These are phyloP conservation scores for Siniperca knerii DNA, from an alignment of 2,113 vertebrate genomes.

Conservation along the genomic window DNA sequence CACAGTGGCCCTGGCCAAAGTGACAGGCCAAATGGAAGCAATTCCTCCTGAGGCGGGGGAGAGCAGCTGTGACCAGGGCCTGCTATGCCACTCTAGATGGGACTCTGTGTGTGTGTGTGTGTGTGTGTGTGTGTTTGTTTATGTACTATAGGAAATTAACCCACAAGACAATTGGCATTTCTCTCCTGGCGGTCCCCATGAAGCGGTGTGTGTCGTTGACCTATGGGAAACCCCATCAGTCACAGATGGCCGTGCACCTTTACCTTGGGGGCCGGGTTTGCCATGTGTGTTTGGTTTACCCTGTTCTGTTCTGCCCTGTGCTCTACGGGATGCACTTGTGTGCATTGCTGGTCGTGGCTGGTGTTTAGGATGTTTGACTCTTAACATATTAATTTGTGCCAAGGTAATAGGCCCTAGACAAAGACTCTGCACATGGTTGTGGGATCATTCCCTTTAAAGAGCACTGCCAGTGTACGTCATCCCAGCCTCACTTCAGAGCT, in stretches of 20 bases:
- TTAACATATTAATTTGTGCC: slow-evolving; percentile 13
- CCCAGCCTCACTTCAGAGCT: slow-evolving; percentile 43
- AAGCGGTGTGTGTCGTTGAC: slow-evolving; percentile 72
- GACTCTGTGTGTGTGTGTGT: slow-evolving; percentile 42
- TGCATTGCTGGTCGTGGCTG: background rate
- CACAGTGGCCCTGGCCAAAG: slow-evolving; percentile 82
- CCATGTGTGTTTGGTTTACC: slow-evolving; percentile 49
- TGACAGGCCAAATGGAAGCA: slow-evolving; percentile 89
- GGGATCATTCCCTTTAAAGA: slow-evolving; percentile 33
- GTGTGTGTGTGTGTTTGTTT: slow-evolving; percentile 19
- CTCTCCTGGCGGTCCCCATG: slow-evolving; percentile 72
- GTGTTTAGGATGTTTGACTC: background rate
- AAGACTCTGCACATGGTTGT: background rate
- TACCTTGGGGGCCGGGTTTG: slow-evolving; percentile 47
- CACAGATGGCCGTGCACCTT: slow-evolving; percentile 38
- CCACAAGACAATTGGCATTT: slow-evolving; percentile 79
- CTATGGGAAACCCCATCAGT: slow-evolving; percentile 76
- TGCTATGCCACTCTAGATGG: slow-evolving; percentile 78
- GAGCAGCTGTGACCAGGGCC: slow-evolving; percentile 86
- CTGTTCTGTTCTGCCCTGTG: background rate
- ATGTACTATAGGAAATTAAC: slow-evolving; percentile 59
- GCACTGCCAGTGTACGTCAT: slow-evolving; percentile 33
- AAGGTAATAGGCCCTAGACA: background rate
- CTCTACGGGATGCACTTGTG: background rate
- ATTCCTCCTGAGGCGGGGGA: slow-evolving; percentile 86